Percentiles rank a stretch among this genome's conserved stretches.
These are phyloP conservation scores for Selenia dentaria DNA, from an alignment of 2,888 invertebrate species.

Conservation along the genomic window DNA sequence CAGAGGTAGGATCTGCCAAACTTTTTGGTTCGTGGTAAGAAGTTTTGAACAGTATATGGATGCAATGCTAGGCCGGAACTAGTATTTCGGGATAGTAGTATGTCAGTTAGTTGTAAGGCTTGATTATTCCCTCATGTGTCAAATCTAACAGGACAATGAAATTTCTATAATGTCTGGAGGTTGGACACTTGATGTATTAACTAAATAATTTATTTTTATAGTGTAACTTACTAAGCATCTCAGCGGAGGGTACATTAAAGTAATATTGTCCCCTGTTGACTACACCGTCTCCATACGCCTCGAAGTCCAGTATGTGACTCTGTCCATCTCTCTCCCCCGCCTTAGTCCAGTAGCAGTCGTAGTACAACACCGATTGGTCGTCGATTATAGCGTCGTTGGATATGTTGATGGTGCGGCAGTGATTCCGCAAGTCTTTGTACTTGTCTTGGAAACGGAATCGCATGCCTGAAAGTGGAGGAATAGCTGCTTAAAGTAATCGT, in stretches of 20 bases:
- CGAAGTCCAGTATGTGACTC: constrained; percentile 70
- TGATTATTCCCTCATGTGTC: too few relatives aligned
- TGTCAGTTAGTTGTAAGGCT: too few relatives aligned
- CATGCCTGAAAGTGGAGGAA: constrained; percentile 61
- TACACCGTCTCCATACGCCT: constrained; percentile 62
- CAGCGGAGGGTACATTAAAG: constrained; percentile 70
- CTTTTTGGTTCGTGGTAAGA: too few relatives aligned
- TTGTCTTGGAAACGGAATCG: constrained; percentile 71
- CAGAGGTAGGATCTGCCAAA: too few relatives aligned
- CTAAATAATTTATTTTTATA: too few relatives aligned
- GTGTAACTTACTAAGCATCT: constrained; percentile 74
- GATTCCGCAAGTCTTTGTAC: constrained; percentile 48
- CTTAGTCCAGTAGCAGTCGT: constrained; percentile 73
- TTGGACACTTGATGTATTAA: too few relatives aligned
- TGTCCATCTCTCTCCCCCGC: constrained; percentile 60
- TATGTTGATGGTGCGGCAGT: constrained; percentile 71
- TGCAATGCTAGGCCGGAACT: too few relatives aligned
- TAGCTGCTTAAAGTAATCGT: background rate
- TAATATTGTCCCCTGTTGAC: constrained; percentile 69
- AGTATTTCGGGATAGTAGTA: too few relatives aligned
- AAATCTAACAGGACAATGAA: too few relatives aligned
- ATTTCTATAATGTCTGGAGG: too few relatives aligned
- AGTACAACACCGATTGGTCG: constrained; percentile 70
- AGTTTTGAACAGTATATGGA: too few relatives aligned
- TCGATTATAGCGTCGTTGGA: constrained; percentile 64